These are phyloP conservation scores for Amniataba percoides DNA, from an alignment of 2,797 vertebrate genomes.

Conservation along the genomic window DNA sequence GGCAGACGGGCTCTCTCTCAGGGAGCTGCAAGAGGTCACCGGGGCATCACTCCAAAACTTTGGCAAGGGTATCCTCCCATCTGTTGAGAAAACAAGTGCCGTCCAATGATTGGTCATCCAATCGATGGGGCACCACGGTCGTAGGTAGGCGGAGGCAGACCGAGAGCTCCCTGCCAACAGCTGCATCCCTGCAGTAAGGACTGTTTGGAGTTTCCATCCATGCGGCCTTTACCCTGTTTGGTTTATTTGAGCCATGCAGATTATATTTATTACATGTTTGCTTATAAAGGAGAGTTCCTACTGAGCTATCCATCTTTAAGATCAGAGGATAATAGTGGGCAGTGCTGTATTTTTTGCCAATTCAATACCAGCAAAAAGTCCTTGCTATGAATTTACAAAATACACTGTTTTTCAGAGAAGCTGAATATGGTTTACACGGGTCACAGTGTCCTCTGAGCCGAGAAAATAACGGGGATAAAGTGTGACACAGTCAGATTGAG, in stretches of 20 bases:
- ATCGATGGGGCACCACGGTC: slow-evolving; percentile 58
- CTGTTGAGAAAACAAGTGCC: slow-evolving; percentile 79
- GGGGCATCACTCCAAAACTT: slow-evolving; percentile 71
- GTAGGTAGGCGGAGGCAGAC: slow-evolving; percentile 47
- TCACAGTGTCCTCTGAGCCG: background rate
- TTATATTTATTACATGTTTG: slow-evolving; percentile 82
- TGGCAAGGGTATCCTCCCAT: slow-evolving; percentile 82
- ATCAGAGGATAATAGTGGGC: slow-evolving; percentile 65
- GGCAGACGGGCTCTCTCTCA: slow-evolving; percentile 73
- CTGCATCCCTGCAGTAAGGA: slow-evolving; percentile 69
- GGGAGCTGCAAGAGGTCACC: slow-evolving; percentile 73
- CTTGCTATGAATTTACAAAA: slow-evolving; percentile 42
- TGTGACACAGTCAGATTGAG: background rate
- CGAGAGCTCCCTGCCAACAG: slow-evolving; percentile 53
- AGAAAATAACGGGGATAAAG: background rate
- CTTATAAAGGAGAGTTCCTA: slow-evolving; percentile 71
- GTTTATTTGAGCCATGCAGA: slow-evolving; percentile 78
- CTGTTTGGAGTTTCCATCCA: slow-evolving; percentile 69
- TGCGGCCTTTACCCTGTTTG: slow-evolving; percentile 52
- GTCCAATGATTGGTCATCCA: slow-evolving; percentile 69
- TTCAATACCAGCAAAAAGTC: slow-evolving; percentile 38
- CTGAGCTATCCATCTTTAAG: slow-evolving; percentile 63
- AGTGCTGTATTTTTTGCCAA: slow-evolving; percentile 47
- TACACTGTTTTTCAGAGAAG: background rate
- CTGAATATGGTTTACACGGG: slow-evolving; percentile 3